These are phyloP conservation scores for Pica pica DNA, from an alignment of 2,113 vertebrate species.

Conservation along the genomic window DNA sequence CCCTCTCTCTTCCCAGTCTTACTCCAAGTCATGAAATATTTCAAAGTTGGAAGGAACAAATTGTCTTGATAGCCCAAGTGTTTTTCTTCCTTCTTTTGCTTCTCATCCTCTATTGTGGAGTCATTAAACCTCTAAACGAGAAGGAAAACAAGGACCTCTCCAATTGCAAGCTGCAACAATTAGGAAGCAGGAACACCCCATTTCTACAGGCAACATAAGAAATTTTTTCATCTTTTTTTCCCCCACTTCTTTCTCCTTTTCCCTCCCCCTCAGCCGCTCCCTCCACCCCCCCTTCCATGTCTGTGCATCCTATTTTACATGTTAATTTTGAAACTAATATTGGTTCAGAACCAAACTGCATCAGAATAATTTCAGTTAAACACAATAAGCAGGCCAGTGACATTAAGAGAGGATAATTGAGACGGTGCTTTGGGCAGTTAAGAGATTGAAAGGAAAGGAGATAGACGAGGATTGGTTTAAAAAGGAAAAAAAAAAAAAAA, in stretches of 20 bases:
- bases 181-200: neutral
- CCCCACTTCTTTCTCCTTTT: neutral
- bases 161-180: neutral
- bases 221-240: too few relatives aligned
- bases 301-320: neutral
- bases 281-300: accelerated
- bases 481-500: neutral
- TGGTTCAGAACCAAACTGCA: neutral
- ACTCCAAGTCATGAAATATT: neutral
- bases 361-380: neutral
- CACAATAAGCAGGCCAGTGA: neutral
- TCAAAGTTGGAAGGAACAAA: neutral
- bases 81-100: neutral
- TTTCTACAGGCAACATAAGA: neutral
- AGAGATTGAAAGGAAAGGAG: neutral
- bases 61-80: neutral
- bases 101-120: neutral
- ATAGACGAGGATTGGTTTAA: neutral
- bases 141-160: neutral
- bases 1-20: neutral
- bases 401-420: neutral
- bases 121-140: neutral
- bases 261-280: accelerated
- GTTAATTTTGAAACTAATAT: neutral
- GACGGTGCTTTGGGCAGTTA: neutral